Evolutionary conservation across 2,888 invertebrate genomes (phyloP), one percentile per base, ranked within the genome.

Genomic region (Halictus quadricinctus): DNA sequence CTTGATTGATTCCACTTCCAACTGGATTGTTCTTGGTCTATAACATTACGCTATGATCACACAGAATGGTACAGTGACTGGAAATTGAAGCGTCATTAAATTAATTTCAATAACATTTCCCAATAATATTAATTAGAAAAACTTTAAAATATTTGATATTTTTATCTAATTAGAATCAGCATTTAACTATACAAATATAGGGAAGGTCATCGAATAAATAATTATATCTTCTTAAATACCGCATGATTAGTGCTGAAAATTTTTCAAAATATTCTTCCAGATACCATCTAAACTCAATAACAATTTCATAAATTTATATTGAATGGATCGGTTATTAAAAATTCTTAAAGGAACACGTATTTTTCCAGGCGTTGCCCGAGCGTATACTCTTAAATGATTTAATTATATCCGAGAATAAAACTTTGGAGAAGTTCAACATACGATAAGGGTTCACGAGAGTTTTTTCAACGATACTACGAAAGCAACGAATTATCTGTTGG

Each of bases 391-490:
- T n/a, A 13, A 70, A 70, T 13, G 13, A 46, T 79, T 76, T 79
- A 79, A 84, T 5, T 13, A 29, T 43, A 10, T 6, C 6, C 3
- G 0, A 29, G 0, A 15, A 13, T 21, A 15, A 43, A 12, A 18
- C 12, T 4, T 43, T 3, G 5, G 10, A 58, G 0, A 0, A 15
- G 36, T 21, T 21, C 2, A 21, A 12, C 2, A 13, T 8, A 7
- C 0, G 46, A 8, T 4, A 36, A 46, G 1, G 1, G 29, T 54
- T 5, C 13, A 2, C n/a, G 5, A 15, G 36, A 18, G 13, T 12
- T 41, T 21, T 21, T 50, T 64, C 48, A 43, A 58, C 8, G 3
- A 41, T 72, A 85, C 0, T 81, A 86, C 66, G 15, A 85, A 72
- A 86, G 15, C 21, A 85, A 76, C 2, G 4, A 3, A 18, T 2